These are phyloP conservation scores for Tachysurus fulvidraco DNA, from an alignment of 2,113 vertebrate genomes.

Conservation along the genomic window DNA sequence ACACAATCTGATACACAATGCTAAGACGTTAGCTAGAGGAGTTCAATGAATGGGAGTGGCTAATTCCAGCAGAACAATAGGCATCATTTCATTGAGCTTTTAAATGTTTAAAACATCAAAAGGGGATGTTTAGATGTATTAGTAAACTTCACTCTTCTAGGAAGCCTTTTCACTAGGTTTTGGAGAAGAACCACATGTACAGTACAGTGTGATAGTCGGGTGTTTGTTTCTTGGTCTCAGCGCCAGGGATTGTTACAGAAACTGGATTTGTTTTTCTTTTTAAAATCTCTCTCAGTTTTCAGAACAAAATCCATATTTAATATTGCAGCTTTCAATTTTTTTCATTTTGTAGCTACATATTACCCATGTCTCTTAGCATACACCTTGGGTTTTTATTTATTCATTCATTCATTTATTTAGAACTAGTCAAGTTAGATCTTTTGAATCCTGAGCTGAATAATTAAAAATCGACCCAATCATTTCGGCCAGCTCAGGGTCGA, in stretches of 20 bases:
- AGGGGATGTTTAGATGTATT: background rate
- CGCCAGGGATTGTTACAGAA: background rate
- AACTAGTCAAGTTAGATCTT: background rate
- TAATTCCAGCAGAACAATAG: background rate
- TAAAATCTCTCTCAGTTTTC: background rate
- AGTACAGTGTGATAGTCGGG: background rate
- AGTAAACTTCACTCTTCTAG: background rate
- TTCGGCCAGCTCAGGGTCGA: background rate
- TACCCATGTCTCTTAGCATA: background rate
- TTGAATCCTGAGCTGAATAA: conserved; percentile 20
- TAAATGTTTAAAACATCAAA: background rate
- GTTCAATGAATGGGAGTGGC: background rate
- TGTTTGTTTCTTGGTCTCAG: background rate
- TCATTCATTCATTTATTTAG: background rate
- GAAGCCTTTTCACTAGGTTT: background rate
- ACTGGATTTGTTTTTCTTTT: background rate
- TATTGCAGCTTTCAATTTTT: background rate
- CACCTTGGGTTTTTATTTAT: background rate
- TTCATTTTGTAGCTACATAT: background rate
- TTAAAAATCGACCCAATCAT: conserved; percentile 11
- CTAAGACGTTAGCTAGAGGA: background rate
- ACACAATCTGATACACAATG: background rate
- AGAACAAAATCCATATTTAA: background rate
- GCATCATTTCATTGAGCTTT: background rate
- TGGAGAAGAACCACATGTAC: background rate